Evolutionary conservation across 2,113 vertebrate genomes (phyloP), one percentile per base, ranked within the genome.

Genomic region (Heterocephalus glaber): DNA sequence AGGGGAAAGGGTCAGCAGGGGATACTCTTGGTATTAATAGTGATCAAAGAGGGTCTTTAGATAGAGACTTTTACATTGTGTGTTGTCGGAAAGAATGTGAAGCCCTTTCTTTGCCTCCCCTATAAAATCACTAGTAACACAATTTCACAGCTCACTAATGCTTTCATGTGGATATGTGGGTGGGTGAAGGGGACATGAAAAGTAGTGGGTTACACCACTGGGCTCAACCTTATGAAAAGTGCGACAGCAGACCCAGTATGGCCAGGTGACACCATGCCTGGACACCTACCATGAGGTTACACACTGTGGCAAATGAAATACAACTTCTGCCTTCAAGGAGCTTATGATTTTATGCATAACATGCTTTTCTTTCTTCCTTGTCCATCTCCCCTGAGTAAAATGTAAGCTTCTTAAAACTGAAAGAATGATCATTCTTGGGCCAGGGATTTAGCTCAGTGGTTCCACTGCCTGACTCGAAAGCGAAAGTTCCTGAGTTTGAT

Each of bases 391-490:
- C 44, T n/a, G 19, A 93, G 58, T 89, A 70, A 91, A 77, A 88
- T 8, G 12, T 60, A 90, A 97, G 83, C 56, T 81, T 26, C 28
- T 49, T 63, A 81, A 61, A 7, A 82, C 20, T 61, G 83, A 61
- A 87, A 65, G 81, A 82, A 81, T 92, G 33, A 66, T 38, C 52
- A 63, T 35, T 14, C 3, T 70, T n/a, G n/a, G n/a, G n/a, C n/a
- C n/a, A n/a, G n/a, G n/a, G n/a, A n/a, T n/a, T n/a, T n/a, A n/a
- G n/a, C n/a, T n/a, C n/a, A n/a, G n/a, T n/a, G n/a, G n/a, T n/a
- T n/a, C n/a, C n/a, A n/a, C n/a, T n/a, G n/a, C n/a, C n/a, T n/a
- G n/a, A n/a, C n/a, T n/a, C n/a, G n/a, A n/a, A n/a, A n/a, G n/a
- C n/a, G n/a, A n/a, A n/a, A n/a, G n/a, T n/a, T n/a, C n/a, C n/a